A percentile compares a stretch with the other conserved stretches of the same genome.
Conservation (phyloP, 2,797 vertebrate genomes). For the Ara ararauna region DNA sequence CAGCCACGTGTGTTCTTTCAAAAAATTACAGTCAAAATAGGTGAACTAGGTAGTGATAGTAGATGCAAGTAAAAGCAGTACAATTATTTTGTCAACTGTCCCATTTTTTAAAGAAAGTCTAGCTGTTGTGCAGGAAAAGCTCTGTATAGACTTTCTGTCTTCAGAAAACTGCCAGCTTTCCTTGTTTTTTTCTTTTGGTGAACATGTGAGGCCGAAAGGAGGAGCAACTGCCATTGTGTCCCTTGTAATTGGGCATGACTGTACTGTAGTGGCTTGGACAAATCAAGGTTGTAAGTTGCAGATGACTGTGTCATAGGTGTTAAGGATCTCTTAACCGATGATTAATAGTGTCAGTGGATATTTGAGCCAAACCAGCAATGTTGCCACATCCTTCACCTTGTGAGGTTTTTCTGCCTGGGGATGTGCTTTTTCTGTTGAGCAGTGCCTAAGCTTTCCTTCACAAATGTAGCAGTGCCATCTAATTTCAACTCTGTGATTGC, state of each 20-base stretch:
- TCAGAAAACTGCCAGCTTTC: background rate
- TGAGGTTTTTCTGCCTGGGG: background rate
- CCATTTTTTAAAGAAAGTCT: background rate
- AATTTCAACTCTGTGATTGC: background rate
- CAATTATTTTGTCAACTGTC: background rate
- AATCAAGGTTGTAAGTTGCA: constrained; percentile 29
- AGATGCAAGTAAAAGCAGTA: background rate
- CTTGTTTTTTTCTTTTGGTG: background rate
- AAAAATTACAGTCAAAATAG: background rate
- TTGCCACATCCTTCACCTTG: background rate
- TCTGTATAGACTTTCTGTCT: background rate
- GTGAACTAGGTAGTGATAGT: background rate
- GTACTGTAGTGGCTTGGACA: background rate
- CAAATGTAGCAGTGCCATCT: background rate
- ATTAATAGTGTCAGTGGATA: background rate
- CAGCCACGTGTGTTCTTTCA: background rate
- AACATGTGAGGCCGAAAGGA: background rate
- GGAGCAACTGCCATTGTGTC: background rate
- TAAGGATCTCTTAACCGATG: background rate
- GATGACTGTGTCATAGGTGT: background rate
- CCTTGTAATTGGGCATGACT: background rate
- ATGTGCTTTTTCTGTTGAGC: background rate
- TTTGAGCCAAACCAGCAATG: background rate
- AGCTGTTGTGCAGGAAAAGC: background rate
- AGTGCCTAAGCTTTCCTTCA: background rate